Percentiles rank a stretch among this genome's conserved stretches.
Evolutionary conservation across 2,797 vertebrate genomes (phyloP).

Genomic region (Heliangelus exortis): DNA sequence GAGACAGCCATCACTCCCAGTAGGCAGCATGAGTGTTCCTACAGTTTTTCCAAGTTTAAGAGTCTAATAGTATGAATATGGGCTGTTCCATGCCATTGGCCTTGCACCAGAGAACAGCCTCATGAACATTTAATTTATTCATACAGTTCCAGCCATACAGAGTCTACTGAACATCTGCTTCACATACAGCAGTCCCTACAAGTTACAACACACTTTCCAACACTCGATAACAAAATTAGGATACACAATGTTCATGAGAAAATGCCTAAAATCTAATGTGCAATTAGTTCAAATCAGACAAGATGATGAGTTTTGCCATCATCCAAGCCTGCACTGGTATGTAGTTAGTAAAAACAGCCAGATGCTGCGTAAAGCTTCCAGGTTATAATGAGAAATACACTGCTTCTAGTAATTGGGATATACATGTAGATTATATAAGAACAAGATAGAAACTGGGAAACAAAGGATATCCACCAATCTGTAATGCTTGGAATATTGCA

Average conservation of each 20-base stretch:
- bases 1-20: not conserved
- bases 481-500: constrained; percentile 21
- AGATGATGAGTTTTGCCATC: not conserved
- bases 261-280: not conserved
- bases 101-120: not conserved
- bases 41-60: not conserved
- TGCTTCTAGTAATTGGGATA: not conserved
- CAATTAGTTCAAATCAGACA: not conserved
- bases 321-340: not conserved
- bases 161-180: constrained; percentile 8
- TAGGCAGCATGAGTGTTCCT: not conserved
- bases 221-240: not conserved
- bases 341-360: not conserved
- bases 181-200: not conserved
- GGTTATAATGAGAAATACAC: constrained; percentile 6
- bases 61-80: not conserved
- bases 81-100: not conserved
- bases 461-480: not conserved
- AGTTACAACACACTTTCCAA: not conserved
- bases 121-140: not conserved
- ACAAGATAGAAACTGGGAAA: constrained; percentile 1
- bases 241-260: not conserved
- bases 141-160: not conserved
- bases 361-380: not conserved
- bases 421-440: not conserved